phyloP scores from a whole-genome alignment of 2,113 vertebrate species.

The Tachysurus vachellii region DNA sequence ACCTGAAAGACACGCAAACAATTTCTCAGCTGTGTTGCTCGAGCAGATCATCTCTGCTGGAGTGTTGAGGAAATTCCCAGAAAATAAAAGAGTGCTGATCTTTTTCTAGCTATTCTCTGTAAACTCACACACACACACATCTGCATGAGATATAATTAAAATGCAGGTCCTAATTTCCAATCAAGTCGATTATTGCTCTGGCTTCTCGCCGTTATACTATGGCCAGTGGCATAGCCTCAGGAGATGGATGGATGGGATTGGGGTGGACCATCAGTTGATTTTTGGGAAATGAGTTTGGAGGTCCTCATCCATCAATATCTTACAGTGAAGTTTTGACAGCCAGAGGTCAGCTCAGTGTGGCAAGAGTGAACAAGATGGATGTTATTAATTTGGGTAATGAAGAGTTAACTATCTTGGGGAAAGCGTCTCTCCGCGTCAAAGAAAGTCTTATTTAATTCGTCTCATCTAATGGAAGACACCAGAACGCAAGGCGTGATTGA shows the following conservation, averaged over 20 bases:
- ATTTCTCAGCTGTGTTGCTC: not conserved
- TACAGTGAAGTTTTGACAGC: conserved; percentile 77
- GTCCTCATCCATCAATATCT: conserved; percentile 73
- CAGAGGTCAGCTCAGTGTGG: conserved; percentile 76
- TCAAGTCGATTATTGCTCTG: conserved; percentile 69
- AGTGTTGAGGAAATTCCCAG: conserved; percentile 35
- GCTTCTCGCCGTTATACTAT: conserved; percentile 65
- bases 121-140: conserved; percentile 60
- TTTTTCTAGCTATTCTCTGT: conserved; percentile 55
- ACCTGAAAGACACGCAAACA: not conserved
- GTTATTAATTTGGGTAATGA: conserved; percentile 81
- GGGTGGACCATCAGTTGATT: conserved; percentile 73
- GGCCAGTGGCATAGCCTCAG: conserved; percentile 69
- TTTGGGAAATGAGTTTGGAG: conserved; percentile 69
- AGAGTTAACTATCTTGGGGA: conserved; percentile 78
- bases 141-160: conserved; percentile 75
- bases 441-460: conserved; percentile 79
- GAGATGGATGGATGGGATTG: conserved; percentile 71
- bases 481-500: conserved; percentile 78
- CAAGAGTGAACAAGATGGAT: conserved; percentile 76
- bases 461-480: conserved; percentile 75
- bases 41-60: not conserved
- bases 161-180: conserved; percentile 73
- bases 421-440: conserved; percentile 68
- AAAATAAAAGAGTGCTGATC: conserved; percentile 65